phyloP scores from a whole-genome alignment of 2,888 invertebrate genomes.

The Mimachlamys varia region DNA sequence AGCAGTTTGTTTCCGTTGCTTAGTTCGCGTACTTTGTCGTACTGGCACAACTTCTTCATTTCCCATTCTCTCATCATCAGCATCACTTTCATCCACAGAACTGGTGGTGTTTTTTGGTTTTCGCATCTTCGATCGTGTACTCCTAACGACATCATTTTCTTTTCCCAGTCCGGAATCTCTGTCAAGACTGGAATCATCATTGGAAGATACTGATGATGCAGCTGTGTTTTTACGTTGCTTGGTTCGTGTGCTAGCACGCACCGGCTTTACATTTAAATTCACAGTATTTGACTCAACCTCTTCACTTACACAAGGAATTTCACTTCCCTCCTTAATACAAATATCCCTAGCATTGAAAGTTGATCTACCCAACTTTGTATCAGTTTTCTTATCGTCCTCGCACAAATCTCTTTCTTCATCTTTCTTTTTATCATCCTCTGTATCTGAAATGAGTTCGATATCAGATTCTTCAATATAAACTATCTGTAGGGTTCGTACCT shows the following conservation, averaged over 20 bases:
- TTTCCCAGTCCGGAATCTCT: slow-evolving; percentile 48
- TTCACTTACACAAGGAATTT: neutral
- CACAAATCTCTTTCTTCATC: neutral
- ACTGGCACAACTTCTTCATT: slow-evolving; percentile 39
- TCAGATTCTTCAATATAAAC: slow-evolving; percentile 36
- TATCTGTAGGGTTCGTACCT: neutral
- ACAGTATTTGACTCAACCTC: too few species aligned
- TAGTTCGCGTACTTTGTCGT: slow-evolving; percentile 47
- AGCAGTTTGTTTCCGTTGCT: slow-evolving; percentile 44
- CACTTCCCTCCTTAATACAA: neutral
- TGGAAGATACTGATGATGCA: slow-evolving; percentile 39
- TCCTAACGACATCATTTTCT: slow-evolving; percentile 1
- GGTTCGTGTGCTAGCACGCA: slow-evolving; percentile 46
- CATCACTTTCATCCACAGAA: slow-evolving; percentile 44
- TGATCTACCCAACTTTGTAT: neutral
- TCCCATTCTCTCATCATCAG: slow-evolving; percentile 47
- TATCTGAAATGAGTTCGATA: neutral
- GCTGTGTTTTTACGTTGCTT: slow-evolving; percentile 46
- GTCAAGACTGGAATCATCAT: slow-evolving; percentile 37
- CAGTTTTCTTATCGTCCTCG: neutral
- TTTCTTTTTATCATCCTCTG: neutral
- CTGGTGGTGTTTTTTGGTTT: slow-evolving; percentile 40
- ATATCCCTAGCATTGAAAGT: neutral
- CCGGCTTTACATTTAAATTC: slow-evolving; percentile 35
- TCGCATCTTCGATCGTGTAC: slow-evolving; percentile 51